phyloP scores from a whole-genome alignment of 1,140 invertebrate species.

The Melitaea cinxia region DNA sequence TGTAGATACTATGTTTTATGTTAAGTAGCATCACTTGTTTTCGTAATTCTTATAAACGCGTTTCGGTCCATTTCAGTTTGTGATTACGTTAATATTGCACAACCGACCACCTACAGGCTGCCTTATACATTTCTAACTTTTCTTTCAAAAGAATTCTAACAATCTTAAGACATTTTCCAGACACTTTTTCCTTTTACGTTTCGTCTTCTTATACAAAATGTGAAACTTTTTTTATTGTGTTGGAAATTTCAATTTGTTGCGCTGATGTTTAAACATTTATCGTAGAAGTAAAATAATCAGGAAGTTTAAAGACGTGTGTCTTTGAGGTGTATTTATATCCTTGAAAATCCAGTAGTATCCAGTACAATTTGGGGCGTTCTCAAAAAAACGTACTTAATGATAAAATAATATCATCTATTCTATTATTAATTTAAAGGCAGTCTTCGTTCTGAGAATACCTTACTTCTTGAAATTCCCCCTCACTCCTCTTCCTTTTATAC shows the following conservation, averaged over 20 bases:
- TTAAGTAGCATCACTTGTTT: neutral
- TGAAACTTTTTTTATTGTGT: constrained; percentile 29
- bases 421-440: too few relatives aligned
- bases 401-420: too few relatives aligned
- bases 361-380: too few relatives aligned
- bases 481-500: too few relatives aligned
- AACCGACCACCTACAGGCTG: constrained; percentile 10
- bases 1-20: too few relatives aligned
- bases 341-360: too few relatives aligned
- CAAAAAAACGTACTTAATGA: too few relatives aligned
- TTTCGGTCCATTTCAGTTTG: neutral
- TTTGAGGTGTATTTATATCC: constrained; percentile 2
- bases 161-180: constrained; percentile 30
- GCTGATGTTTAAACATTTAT: constrained; percentile 29
- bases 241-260: constrained; percentile 32
- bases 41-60: neutral
- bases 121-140: constrained; percentile 22
- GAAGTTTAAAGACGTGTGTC: constrained; percentile 1
- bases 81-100: constrained; percentile 7
- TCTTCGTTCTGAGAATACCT: too few relatives aligned
- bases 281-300: constrained; percentile 15
- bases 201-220: constrained; percentile 26
- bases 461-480: too few relatives aligned
- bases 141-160: constrained; percentile 33
- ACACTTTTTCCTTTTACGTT: constrained; percentile 27